phyloP scores from a whole-genome alignment of 2,888 invertebrate species.

The Antitype chi region DNA sequence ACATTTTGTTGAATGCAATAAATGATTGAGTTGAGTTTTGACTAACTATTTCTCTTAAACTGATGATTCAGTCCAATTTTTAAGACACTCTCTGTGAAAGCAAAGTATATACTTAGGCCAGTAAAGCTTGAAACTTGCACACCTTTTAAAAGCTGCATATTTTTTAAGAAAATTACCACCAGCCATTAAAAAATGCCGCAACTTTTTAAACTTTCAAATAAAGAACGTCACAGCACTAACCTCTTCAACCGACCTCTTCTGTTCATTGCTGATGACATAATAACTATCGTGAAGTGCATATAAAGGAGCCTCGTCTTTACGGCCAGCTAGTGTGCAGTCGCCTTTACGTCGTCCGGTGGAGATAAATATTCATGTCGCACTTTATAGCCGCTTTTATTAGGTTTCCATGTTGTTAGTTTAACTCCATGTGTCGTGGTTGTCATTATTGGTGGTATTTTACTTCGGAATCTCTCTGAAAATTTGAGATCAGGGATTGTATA shows the following conservation, averaged over 20 bases:
- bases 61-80: not conserved
- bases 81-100: not conserved
- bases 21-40: not conserved
- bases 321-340: slow-evolving; percentile 36
- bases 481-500: not conserved
- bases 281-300: slow-evolving; percentile 37
- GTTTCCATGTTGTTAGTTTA: slow-evolving; percentile 42
- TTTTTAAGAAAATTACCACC: too few relatives aligned
- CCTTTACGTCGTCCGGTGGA: slow-evolving; percentile 35
- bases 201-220: not conserved
- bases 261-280: slow-evolving; percentile 30
- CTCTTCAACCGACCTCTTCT: not conserved
- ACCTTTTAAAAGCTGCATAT: not conserved
- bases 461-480: not conserved
- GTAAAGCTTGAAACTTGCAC: not conserved
- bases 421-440: slow-evolving; percentile 19
- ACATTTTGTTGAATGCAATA: too few relatives aligned
- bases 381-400: slow-evolving; percentile 52
- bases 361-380: slow-evolving; percentile 58
- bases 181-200: not conserved
- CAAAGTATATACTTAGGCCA: too few relatives aligned
- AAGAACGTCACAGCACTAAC: not conserved
- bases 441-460: slow-evolving; percentile 21
- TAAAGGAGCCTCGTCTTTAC: slow-evolving; percentile 26
- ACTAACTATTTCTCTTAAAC: not conserved